Evolutionary conservation across 2,113 vertebrate genomes (phyloP).

Genomic region (Terrapene triunguis): DNA sequence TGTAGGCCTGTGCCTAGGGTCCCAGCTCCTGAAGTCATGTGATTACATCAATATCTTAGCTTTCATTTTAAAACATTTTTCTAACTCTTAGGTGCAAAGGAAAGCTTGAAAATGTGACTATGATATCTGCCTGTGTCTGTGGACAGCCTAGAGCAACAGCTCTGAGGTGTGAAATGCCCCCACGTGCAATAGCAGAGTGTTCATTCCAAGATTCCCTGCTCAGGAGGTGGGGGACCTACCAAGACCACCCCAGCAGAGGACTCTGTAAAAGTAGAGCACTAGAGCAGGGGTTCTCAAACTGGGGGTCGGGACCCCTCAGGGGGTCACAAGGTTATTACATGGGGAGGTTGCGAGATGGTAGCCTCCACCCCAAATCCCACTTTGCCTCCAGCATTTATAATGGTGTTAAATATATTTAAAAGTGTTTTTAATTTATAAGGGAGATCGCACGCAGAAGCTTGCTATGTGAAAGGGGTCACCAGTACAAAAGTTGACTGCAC

Average conservation of each 20-base stretch:
- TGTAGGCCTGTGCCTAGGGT: fast-evolving
- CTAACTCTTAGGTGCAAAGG: not conserved
- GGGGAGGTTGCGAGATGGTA: no score
- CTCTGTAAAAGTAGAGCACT: fast-evolving
- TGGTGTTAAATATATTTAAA: no score
- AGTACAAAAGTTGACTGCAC: no score
- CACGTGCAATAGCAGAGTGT: fast-evolving
- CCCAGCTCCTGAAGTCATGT: not conserved
- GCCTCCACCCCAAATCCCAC: no score
- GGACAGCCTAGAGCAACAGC: fast-evolving
- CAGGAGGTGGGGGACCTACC: not conserved
- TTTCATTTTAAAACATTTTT: fast-evolving
- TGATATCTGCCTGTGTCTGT: not conserved
- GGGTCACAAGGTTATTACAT: no score
- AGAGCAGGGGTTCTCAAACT: no score
- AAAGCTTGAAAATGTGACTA: no score
- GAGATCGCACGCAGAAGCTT: no score
- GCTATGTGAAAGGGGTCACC: no score
- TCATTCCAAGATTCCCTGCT: not conserved
- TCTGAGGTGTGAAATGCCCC: not conserved
- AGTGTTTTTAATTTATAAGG: no score
- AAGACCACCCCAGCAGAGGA: not conserved
- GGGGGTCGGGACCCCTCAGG: no score
- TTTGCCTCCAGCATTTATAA: no score
- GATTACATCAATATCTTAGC: not conserved